Percentiles rank a stretch among this genome's conserved stretches.
phyloP scores from a whole-genome alignment of 2,888 invertebrate species.

The Leptinotarsa rubiginosa region DNA sequence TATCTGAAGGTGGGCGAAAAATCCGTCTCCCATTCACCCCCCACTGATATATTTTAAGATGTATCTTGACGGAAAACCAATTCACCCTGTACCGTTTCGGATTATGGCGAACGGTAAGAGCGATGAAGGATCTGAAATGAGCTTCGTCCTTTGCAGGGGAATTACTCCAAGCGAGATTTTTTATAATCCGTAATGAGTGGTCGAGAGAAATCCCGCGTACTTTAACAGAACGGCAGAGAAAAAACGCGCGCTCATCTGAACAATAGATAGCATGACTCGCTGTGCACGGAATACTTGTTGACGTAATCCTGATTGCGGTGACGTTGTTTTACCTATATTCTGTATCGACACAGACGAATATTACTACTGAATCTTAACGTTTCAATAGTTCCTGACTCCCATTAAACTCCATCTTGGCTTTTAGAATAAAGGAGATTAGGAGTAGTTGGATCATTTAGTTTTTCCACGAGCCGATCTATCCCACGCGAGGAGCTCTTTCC shows the following conservation, averaged over 20 bases:
- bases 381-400: slow-evolving; percentile 37
- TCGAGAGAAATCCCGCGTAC: slow-evolving; percentile 51
- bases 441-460: slow-evolving; percentile 12
- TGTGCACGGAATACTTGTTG: slow-evolving; percentile 53
- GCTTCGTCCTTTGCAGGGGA: slow-evolving; percentile 50
- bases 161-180: slow-evolving; percentile 53
- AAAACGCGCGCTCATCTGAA: slow-evolving; percentile 57
- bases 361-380: slow-evolving; percentile 41
- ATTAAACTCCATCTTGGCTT: slow-evolving; percentile 20
- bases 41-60: too few species aligned
- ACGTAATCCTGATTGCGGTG: slow-evolving; percentile 56
- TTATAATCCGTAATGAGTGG: slow-evolving; percentile 58
- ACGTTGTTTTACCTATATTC: slow-evolving; percentile 53
- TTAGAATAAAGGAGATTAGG: slow-evolving; percentile 7
- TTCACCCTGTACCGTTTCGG: slow-evolving; percentile 25
- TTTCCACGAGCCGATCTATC: not conserved
- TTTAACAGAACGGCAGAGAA: slow-evolving; percentile 47
- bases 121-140: slow-evolving; percentile 42
- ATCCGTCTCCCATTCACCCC: too few species aligned
- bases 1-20: too few species aligned
- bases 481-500: not conserved
- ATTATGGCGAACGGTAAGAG: slow-evolving; percentile 29
- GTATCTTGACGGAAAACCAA: not conserved
- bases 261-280: slow-evolving; percentile 53
- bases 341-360: slow-evolving; percentile 43